Evolutionary conservation across 2,113 vertebrate species (phyloP).

Genomic region (Drymodes brunneopygia): DNA sequence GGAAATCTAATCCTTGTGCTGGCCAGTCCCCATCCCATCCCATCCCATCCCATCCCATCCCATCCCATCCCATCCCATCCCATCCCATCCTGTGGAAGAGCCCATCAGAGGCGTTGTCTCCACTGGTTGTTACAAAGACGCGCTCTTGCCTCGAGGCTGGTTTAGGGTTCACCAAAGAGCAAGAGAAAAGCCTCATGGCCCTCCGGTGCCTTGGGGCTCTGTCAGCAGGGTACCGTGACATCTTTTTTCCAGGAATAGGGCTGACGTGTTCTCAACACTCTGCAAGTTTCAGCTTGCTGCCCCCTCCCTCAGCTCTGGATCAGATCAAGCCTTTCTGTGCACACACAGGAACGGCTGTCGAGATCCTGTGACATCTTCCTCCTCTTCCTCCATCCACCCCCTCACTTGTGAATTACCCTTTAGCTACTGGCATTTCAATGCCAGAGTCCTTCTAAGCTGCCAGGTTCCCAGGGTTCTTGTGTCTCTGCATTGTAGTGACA

Average conservation of each 20-base stretch:
- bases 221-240: background rate
- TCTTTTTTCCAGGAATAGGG: constrained; percentile 29
- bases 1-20: background rate
- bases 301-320: background rate
- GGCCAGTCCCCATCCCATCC: background rate
- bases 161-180: background rate
- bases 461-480: background rate
- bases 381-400: constrained; percentile 30
- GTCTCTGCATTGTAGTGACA: background rate
- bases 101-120: fast-evolving
- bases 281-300: background rate
- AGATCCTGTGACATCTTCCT: constrained; percentile 56
- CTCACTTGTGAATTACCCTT: constrained; percentile 32
- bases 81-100: background rate
- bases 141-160: background rate
- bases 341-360: background rate
- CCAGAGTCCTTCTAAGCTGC: background rate
- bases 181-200: background rate
- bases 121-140: fast-evolving
- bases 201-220: background rate
- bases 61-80: background rate
- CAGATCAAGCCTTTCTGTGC: constrained; percentile 5
- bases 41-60: background rate
- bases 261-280: background rate
- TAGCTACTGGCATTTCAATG: background rate